Percentiles rank a stretch among this genome's conserved stretches.
These are phyloP conservation scores for Paramisgurnus dabryanus DNA, from an alignment of 2,113 vertebrate species.

Conservation along the genomic window DNA sequence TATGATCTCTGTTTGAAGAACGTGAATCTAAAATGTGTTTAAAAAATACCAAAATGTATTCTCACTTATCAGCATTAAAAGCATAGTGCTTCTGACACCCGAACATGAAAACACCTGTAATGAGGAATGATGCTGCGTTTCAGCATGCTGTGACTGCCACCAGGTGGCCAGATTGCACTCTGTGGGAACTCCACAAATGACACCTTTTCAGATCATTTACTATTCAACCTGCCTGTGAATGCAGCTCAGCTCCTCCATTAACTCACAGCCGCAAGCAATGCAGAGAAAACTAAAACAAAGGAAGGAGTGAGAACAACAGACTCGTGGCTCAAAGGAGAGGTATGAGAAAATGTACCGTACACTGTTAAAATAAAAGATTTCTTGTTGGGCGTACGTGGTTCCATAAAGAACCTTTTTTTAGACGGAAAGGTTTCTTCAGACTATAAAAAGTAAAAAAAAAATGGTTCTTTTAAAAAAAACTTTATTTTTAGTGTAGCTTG, in stretches of 20 bases:
- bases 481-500: too few species aligned
- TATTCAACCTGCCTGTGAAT: conserved; percentile 46
- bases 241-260: conserved; percentile 50
- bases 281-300: conserved; percentile 40
- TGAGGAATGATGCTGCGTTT: not conserved
- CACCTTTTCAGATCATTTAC: conserved; percentile 33
- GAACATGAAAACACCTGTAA: not conserved
- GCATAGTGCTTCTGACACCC: not conserved
- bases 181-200: not conserved
- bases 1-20: not conserved
- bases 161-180: conserved; percentile 40
- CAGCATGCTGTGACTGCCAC: conserved; percentile 44
- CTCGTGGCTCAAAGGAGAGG: conserved; percentile 31
- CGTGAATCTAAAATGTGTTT: conserved; percentile 6
- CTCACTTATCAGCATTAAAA: conserved; percentile 23
- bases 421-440: too few species aligned
- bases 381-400: too few species aligned
- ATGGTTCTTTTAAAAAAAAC: not conserved
- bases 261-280: conserved; percentile 46
- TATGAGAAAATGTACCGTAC: not conserved
- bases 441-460: conserved; percentile 12
- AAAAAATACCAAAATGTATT: not conserved
- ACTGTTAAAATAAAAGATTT: too few species aligned
- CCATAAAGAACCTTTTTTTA: too few species aligned
- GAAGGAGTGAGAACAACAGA: conserved; percentile 28